Conservation (phyloP, 2,888 invertebrate genomes). For the Cryptocephalus primarius region DNA sequence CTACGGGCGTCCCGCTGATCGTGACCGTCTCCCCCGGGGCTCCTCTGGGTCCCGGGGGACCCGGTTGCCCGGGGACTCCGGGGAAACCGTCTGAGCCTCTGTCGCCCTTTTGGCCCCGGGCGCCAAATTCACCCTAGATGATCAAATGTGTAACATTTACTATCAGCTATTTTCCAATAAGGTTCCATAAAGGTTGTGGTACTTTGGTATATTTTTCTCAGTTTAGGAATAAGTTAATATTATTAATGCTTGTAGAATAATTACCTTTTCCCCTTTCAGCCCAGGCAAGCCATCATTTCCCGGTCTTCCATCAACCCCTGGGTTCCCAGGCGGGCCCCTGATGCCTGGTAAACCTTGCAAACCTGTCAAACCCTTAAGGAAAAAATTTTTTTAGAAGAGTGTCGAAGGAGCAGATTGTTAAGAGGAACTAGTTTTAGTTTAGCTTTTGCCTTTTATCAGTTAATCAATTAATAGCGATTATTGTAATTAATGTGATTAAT, state of each 20-base stretch:
- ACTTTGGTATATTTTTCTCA: no score
- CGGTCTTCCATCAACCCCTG: slow-evolving; percentile 37
- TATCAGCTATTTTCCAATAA: background rate
- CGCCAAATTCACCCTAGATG: slow-evolving; percentile 30
- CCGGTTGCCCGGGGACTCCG: slow-evolving; percentile 20
- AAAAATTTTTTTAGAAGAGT: background rate
- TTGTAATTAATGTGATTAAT: no score
- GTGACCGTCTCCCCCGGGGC: slow-evolving; percentile 17
- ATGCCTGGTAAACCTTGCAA: slow-evolving; percentile 36
- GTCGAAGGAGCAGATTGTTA: background rate
- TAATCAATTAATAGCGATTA: no score
- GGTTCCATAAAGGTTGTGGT: background rate
- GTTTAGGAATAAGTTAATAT: no score
- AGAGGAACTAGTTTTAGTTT: background rate
- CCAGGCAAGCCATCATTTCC: slow-evolving; percentile 38
- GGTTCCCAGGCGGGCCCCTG: slow-evolving; percentile 34
- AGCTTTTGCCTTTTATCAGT: no score
- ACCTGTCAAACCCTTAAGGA: slow-evolving; percentile 29
- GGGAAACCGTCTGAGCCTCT: slow-evolving; percentile 25
- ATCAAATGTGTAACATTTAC: background rate
- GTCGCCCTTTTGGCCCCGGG: slow-evolving; percentile 28
- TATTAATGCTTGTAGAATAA: background rate
- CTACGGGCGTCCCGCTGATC: slow-evolving; percentile 9
- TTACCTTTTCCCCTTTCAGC: slow-evolving; percentile 27
- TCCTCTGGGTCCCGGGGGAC: slow-evolving; percentile 17